phyloP scores from a whole-genome alignment of 2,113 vertebrate genomes.

The Campylomormyrus numenius region DNA sequence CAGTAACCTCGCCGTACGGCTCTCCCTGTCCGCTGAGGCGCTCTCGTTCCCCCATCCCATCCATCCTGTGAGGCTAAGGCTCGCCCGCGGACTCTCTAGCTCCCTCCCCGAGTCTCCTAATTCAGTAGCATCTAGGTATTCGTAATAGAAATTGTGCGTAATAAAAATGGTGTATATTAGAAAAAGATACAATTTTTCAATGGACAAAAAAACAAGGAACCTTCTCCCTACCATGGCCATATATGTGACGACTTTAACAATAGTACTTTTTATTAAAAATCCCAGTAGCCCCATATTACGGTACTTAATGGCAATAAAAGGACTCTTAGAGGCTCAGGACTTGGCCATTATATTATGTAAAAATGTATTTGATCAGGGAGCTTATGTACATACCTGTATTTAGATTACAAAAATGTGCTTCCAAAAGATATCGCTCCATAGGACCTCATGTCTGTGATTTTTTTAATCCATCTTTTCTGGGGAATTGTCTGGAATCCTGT shows the following conservation, averaged over 20 bases:
- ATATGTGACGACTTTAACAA: slow-evolving; percentile 50
- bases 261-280: slow-evolving; percentile 49
- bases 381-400: slow-evolving; percentile 52
- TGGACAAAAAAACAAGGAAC: slow-evolving; percentile 38
- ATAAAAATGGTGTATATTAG: slow-evolving; percentile 54
- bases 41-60: slow-evolving; percentile 86
- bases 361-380: slow-evolving; percentile 74
- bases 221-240: slow-evolving; percentile 45
- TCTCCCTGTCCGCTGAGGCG: slow-evolving; percentile 88
- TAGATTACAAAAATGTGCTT: slow-evolving; percentile 65
- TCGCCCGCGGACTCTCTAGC: slow-evolving; percentile 43
- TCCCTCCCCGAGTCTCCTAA: neutral
- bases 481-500: slow-evolving; percentile 64
- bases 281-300: slow-evolving; percentile 47
- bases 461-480: slow-evolving; percentile 48
- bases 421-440: slow-evolving; percentile 69
- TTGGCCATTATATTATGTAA: slow-evolving; percentile 66
- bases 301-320: slow-evolving; percentile 68
- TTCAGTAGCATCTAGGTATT: neutral
- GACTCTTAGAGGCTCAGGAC: slow-evolving; percentile 56
- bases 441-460: slow-evolving; percentile 65
- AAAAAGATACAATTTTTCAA: slow-evolving; percentile 48
- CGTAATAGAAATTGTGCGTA: slow-evolving; percentile 55
- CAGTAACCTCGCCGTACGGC: slow-evolving; percentile 85
- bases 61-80: slow-evolving; percentile 78